Evolutionary conservation across 2,888 invertebrate genomes (phyloP).

Genomic region (Gasteruption jaculator): DNA sequence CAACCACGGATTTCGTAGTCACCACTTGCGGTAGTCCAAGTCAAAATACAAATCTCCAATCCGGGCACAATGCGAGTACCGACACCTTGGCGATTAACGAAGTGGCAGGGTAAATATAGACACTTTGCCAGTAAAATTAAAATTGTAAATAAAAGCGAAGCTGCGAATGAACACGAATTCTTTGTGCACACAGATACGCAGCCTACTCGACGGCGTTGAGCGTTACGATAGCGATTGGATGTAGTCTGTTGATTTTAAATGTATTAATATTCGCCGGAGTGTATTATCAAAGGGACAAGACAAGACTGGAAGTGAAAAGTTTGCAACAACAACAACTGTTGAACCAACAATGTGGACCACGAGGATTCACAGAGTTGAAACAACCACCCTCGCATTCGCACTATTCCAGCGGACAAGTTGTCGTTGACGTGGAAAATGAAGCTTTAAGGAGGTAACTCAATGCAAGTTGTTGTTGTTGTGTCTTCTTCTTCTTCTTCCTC

Average conservation of each 20-base stretch:
- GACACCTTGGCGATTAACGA: constrained; percentile 77
- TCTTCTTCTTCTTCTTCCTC: too few species aligned
- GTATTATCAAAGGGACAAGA: constrained; percentile 86
- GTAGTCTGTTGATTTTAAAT: constrained; percentile 85
- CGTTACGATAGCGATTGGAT: constrained; percentile 92
- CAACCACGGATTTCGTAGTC: constrained; percentile 67
- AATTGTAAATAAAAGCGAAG: not conserved
- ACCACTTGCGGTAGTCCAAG: constrained; percentile 69
- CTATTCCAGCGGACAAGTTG: constrained; percentile 75
- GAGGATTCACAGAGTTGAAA: constrained; percentile 51
- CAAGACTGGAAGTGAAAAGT: constrained; percentile 72
- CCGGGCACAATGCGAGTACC: constrained; percentile 63
- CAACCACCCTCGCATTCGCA: constrained; percentile 68
- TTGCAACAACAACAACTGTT: constrained; percentile 74
- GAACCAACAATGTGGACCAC: constrained; percentile 67
- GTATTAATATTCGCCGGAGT: constrained; percentile 92
- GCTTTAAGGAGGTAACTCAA: constrained; percentile 53
- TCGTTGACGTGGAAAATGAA: constrained; percentile 79
- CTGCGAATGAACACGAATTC: not conserved
- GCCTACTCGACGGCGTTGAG: constrained; percentile 88
- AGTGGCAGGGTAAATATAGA: constrained; percentile 59
- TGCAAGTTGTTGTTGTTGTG: too few species aligned
- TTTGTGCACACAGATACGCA: constrained; percentile 35
- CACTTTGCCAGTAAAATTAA: not conserved
- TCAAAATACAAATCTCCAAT: constrained; percentile 56